Evolutionary conservation across 37 sponge, comb jelly and placozoan species (phyloP).

Genomic region (Mnemiopsis leidyi): DNA sequence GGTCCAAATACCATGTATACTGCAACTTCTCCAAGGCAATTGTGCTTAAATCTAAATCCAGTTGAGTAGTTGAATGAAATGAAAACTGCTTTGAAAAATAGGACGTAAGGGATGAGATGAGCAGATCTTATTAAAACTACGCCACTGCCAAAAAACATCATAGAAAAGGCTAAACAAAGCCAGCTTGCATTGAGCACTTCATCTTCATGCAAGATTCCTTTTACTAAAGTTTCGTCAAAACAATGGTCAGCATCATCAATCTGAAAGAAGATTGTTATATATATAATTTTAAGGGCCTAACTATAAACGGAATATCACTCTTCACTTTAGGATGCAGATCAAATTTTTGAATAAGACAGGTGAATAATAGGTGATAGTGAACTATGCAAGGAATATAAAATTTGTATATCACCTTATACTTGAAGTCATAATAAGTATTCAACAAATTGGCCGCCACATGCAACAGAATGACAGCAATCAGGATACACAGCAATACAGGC

Average conservation of each 20-base stretch:
- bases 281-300: too few species aligned
- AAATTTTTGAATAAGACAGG: too few species aligned
- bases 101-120: constrained; percentile 14
- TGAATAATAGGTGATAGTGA: too few species aligned
- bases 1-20: constrained; percentile 36
- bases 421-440: constrained; percentile 51
- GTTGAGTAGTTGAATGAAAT: not conserved
- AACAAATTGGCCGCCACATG: not conserved
- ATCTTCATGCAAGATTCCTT: constrained; percentile 5
- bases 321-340: too few species aligned
- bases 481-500: not conserved
- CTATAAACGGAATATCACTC: too few species aligned
- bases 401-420: not conserved
- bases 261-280: too few species aligned
- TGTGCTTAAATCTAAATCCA: constrained; percentile 4
- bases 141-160: constrained; percentile 43
- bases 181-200: constrained; percentile 42
- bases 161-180: constrained; percentile 16
- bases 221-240: constrained; percentile 12
- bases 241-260: constrained; percentile 18
- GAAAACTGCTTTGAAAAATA: constrained; percentile 20
- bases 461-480: not conserved
- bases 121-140: not conserved
- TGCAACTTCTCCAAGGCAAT: constrained; percentile 25
- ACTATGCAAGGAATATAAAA: not conserved